phyloP scores from a whole-genome alignment of 2,888 invertebrate genomes.

The Theodoxus fluviatilis region DNA sequence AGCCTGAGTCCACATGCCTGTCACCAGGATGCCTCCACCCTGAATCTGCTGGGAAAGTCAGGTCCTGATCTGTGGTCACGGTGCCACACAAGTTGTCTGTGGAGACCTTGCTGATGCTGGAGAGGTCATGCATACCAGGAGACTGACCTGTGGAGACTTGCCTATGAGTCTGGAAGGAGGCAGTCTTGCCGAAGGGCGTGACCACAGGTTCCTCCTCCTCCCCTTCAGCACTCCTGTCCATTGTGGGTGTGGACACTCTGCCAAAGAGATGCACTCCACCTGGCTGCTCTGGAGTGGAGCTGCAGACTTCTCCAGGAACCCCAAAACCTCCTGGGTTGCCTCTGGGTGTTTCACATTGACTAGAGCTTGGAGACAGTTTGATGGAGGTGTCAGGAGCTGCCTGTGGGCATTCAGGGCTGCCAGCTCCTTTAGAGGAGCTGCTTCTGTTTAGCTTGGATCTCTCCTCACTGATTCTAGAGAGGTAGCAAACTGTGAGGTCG shows the following conservation, averaged over 20 bases:
- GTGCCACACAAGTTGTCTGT: constrained; percentile 35
- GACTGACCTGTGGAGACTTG: not conserved
- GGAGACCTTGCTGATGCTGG: constrained; percentile 37
- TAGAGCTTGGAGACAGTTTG: too few relatives aligned
- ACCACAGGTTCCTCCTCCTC: constrained; percentile 23
- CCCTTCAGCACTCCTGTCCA: not conserved
- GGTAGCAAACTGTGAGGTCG: constrained; percentile 56
- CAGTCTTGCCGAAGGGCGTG: constrained; percentile 35
- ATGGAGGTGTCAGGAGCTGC: too few relatives aligned
- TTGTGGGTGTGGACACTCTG: constrained; percentile 27
- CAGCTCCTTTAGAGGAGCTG: too few relatives aligned
- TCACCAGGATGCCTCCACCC: not conserved
- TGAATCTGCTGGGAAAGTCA: constrained; percentile 3
- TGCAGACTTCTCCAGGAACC: too few relatives aligned
- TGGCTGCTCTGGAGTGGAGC: too few relatives aligned
- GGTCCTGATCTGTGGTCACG: constrained; percentile 23
- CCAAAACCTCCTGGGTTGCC: too few relatives aligned
- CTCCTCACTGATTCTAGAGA: constrained; percentile 49
- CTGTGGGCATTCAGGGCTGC: too few relatives aligned
- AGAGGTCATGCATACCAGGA: constrained; percentile 32
- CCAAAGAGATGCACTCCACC: too few relatives aligned
- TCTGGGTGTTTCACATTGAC: too few relatives aligned
- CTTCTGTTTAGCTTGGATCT: constrained; percentile 6
- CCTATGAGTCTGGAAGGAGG: constrained; percentile 30
- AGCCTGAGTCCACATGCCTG: too few relatives aligned